Evolutionary conservation across 2,113 vertebrate genomes (phyloP).

Genomic region (Varanus komodoensis): DNA sequence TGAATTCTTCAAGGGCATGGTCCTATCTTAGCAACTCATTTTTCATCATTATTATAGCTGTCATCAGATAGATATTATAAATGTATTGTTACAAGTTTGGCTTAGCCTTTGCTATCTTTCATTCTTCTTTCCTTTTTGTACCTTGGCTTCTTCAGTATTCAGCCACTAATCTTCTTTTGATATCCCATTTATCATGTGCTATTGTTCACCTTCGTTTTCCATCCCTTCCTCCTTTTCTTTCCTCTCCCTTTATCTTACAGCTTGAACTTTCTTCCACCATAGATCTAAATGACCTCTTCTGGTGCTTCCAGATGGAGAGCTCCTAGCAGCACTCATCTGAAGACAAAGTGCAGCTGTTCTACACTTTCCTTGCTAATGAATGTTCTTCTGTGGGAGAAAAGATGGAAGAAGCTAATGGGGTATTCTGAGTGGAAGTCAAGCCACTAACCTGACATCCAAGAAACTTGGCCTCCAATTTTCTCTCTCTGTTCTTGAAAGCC

Average conservation of each 20-base stretch:
- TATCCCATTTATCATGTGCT: slow-evolving; percentile 2
- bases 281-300: not conserved
- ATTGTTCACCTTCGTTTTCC: not conserved
- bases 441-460: not conserved
- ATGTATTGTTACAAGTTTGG: slow-evolving; percentile 14
- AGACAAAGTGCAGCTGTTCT: not conserved
- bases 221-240: not conserved
- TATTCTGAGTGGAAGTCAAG: no score
- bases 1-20: not conserved
- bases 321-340: not conserved
- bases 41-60: slow-evolving; percentile 27
- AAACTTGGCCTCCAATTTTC: not conserved
- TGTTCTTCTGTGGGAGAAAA: no score
- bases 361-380: no score
- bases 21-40: slow-evolving; percentile 26
- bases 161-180: slow-evolving; percentile 9
- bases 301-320: no score
- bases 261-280: not conserved
- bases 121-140: slow-evolving; percentile 5
- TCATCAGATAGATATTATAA: slow-evolving; percentile 11
- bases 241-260: not conserved
- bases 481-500: slow-evolving; percentile 44
- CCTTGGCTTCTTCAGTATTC: slow-evolving; percentile 11
- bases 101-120: slow-evolving; percentile 2
- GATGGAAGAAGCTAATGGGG: no score